These are phyloP conservation scores for Orchestia grillus DNA, from an alignment of 1,140 invertebrate species.

Conservation along the genomic window DNA sequence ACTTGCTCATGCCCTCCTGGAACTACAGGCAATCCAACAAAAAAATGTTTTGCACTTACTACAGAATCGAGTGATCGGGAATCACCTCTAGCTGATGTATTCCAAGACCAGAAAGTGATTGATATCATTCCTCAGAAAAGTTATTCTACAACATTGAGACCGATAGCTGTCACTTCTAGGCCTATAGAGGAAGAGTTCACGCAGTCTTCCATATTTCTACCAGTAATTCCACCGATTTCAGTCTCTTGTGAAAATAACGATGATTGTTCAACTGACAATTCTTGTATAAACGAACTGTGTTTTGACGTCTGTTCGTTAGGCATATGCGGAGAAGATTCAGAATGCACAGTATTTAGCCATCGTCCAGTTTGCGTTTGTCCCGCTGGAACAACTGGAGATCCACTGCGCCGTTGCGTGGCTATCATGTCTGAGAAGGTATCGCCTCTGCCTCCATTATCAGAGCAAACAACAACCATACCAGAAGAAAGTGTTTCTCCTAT, in stretches of 20 bases:
- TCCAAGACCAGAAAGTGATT: not conserved
- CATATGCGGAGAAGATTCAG: constrained; percentile 81
- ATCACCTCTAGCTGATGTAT: constrained; percentile 39
- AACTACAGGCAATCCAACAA: constrained; percentile 83
- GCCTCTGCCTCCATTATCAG: constrained; percentile 44
- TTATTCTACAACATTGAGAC: not conserved
- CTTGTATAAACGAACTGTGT: constrained; percentile 75
- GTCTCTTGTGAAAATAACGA: constrained; percentile 75
- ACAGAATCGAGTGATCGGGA: constrained; percentile 5
- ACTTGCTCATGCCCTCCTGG: constrained; percentile 78
- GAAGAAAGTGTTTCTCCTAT: constrained; percentile 53
- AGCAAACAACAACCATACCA: not conserved
- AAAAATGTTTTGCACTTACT: constrained; percentile 75
- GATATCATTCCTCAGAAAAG: not conserved
- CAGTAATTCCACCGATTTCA: constrained; percentile 42
- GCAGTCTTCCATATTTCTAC: constrained; percentile 42
- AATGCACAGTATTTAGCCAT: constrained; percentile 82
- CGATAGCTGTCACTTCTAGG: not conserved
- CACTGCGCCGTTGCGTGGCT: constrained; percentile 67
- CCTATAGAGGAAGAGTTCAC: constrained; percentile 14
- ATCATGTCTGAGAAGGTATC: constrained; percentile 60
- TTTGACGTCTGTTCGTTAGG: constrained; percentile 76
- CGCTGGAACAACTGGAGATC: constrained; percentile 79
- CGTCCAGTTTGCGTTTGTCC: constrained; percentile 82
- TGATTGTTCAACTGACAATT: constrained; percentile 83